Evolutionary conservation across 2,888 invertebrate genomes (phyloP).

Genomic region (Anodontia alba): DNA sequence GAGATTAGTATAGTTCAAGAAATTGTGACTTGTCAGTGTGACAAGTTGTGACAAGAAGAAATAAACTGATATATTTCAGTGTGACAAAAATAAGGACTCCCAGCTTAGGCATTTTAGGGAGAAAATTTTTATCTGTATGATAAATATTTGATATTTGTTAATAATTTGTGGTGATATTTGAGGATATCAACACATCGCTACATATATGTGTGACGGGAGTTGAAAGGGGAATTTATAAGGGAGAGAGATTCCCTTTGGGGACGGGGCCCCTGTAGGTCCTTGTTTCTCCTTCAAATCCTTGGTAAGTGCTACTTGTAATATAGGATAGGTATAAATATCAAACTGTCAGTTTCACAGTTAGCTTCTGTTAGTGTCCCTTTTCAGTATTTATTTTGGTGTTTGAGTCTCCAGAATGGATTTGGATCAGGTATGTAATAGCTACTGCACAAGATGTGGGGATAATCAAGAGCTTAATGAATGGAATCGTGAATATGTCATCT

Average conservation of each 20-base stretch:
- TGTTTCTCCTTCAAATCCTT: background rate
- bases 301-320: constrained; percentile 5
- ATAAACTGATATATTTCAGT: background rate
- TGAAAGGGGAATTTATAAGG: background rate
- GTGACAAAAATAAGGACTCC: background rate
- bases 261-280: background rate
- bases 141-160: background rate
- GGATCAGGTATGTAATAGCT: background rate
- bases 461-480: constrained; percentile 17
- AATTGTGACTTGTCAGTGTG: background rate
- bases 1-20: no score
- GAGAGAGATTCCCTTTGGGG: background rate
- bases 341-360: background rate
- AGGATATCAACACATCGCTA: background rate
- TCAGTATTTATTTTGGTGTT: background rate
- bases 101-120: constrained; percentile 8
- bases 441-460: constrained; percentile 26
- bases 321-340: background rate
- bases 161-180: constrained; percentile 12
- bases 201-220: constrained; percentile 6
- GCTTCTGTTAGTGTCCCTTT: background rate
- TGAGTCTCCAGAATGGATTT: constrained; percentile 20
- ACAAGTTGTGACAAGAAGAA: background rate
- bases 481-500: background rate
- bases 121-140: background rate